phyloP scores from a whole-genome alignment of 2,113 vertebrate genomes.

The Elephantulus edwardii region DNA sequence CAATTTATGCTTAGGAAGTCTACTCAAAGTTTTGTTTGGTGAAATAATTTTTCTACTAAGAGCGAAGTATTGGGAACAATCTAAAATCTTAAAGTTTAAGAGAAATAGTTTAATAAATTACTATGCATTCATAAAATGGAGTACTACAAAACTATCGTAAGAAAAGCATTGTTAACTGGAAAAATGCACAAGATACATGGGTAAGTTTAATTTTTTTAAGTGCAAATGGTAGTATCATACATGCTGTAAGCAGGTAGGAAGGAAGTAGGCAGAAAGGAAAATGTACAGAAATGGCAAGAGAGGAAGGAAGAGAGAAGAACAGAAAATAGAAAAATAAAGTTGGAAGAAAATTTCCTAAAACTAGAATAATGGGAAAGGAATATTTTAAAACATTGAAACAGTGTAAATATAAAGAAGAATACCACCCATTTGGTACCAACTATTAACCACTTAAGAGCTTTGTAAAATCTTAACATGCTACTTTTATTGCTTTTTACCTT shows the following conservation, averaged over 20 bases:
- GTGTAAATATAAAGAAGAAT: slow-evolving; percentile 13
- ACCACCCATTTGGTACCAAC: neutral
- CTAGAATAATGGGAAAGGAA: neutral
- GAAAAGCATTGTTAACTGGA: neutral
- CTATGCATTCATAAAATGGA: neutral
- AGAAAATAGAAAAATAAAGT: neutral
- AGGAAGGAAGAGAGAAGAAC: neutral
- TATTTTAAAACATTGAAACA: slow-evolving; percentile 15
- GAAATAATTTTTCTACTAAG: neutral
- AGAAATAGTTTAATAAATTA: neutral
- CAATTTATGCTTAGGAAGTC: neutral
- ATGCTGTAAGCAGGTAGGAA: neutral
- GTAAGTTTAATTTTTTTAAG: neutral
- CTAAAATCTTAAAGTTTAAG: neutral
- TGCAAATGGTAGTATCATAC: neutral
- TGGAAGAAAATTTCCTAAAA: neutral
- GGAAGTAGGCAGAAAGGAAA: neutral
- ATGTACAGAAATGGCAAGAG: neutral
- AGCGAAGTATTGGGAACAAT: neutral
- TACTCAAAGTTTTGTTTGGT: neutral
- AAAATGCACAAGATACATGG: neutral
- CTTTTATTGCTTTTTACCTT: neutral
- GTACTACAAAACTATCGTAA: neutral
- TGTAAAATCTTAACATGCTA: slow-evolving; percentile 11
- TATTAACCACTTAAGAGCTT: neutral